Evolutionary conservation across 2,113 vertebrate genomes (phyloP).

Genomic region (Vanacampus margaritifer): DNA sequence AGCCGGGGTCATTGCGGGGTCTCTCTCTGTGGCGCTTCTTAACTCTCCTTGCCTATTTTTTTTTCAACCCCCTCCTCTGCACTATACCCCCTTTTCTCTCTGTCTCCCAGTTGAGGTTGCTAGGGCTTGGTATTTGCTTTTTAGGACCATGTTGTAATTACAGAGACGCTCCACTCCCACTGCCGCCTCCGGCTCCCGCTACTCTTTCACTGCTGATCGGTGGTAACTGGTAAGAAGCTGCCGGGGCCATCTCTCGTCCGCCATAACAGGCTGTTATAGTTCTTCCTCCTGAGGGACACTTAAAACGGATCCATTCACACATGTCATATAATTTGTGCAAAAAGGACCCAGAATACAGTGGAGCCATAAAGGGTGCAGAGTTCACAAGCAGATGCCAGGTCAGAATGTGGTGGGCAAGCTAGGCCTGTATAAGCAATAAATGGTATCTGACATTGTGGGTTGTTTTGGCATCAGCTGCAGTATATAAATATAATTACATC

Average conservation of each 20-base stretch:
- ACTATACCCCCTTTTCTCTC: conserved; percentile 40
- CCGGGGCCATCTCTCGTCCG: conserved; percentile 55
- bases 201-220: conserved; percentile 58
- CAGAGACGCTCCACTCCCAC: conserved; percentile 70
- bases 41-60: conserved; percentile 60
- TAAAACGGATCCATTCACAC: conserved; percentile 57
- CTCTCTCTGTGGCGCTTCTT: conserved; percentile 69
- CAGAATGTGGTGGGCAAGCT: not conserved
- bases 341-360: conserved; percentile 8
- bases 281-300: conserved; percentile 38
- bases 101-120: conserved; percentile 73
- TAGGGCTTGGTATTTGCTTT: conserved; percentile 80
- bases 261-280: conserved; percentile 52
- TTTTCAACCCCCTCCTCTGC: conserved; percentile 46
- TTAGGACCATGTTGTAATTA: conserved; percentile 79
- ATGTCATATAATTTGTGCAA: conserved; percentile 25
- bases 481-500: not conserved
- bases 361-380: conserved; percentile 21
- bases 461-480: not conserved
- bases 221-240: conserved; percentile 60
- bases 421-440: not conserved
- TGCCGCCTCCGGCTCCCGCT: conserved; percentile 50
- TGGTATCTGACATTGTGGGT: not conserved
- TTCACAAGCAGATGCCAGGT: not conserved
- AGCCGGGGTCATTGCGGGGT: conserved; percentile 73